These are phyloP conservation scores for Ophraella communa DNA, from an alignment of 2,888 invertebrate genomes.

Conservation along the genomic window DNA sequence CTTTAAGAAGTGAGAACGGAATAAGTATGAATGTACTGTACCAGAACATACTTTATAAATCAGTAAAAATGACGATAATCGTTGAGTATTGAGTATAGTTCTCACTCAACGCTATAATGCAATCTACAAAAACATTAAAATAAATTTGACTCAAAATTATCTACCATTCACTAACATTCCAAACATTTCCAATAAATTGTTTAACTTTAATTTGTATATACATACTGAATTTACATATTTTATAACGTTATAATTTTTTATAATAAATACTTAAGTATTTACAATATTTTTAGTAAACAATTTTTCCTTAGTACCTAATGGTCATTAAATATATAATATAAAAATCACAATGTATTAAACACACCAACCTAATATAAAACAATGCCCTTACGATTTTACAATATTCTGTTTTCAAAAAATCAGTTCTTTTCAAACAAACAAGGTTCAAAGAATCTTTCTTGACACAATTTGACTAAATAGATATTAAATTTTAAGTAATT, in stretches of 20 bases:
- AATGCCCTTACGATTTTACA: background rate
- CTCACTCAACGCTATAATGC: too few species aligned
- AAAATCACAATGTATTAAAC: conserved; percentile 39
- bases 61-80: too few species aligned
- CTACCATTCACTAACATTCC: too few species aligned
- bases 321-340: conserved; percentile 36
- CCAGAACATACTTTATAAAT: too few species aligned
- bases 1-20: too few species aligned
- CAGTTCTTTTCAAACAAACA: too few species aligned
- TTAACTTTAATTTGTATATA: background rate
- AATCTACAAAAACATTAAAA: too few species aligned
- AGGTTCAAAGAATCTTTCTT: too few species aligned
- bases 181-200: background rate
- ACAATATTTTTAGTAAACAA: conserved; percentile 11
- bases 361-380: conserved; percentile 15
- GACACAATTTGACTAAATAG: too few species aligned
- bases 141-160: background rate
- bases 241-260: background rate
- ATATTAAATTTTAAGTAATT: too few species aligned
- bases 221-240: conserved; percentile 4
- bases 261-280: conserved; percentile 12
- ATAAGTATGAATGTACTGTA: too few species aligned
- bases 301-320: conserved; percentile 30
- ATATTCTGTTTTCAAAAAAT: background rate
- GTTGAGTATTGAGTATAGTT: too few species aligned